Conservation (phyloP, 2,888 invertebrate genomes). For the Dinocampus coccinellae region DNA sequence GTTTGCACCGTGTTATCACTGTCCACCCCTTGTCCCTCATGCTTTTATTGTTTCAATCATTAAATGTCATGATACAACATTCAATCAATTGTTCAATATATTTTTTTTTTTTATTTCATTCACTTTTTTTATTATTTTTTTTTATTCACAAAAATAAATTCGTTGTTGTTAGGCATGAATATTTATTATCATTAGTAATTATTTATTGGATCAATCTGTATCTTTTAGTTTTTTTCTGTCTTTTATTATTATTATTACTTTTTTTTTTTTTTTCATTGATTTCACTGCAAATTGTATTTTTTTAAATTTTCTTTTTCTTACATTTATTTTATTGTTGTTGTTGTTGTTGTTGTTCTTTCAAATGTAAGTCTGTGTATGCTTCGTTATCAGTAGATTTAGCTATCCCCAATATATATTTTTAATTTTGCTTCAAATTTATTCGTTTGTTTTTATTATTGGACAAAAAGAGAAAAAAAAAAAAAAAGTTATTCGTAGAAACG, state of each 20-base stretch:
- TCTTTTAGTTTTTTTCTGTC: too few species aligned
- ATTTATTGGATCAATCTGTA: not conserved
- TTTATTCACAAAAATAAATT: not conserved
- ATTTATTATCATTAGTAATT: too few species aligned
- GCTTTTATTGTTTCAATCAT: slow-evolving; percentile 52
- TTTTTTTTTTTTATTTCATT: too few species aligned
- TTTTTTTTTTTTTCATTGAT: too few species aligned
- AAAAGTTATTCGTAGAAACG: not conserved
- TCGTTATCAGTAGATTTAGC: not conserved
- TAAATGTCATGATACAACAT: not conserved
- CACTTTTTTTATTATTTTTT: not conserved
- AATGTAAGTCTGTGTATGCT: not conserved
- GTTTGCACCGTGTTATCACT: slow-evolving; percentile 60
- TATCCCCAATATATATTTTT: not conserved
- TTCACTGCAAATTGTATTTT: too few species aligned
- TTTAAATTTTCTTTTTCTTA: too few species aligned
- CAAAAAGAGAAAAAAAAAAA: not conserved
- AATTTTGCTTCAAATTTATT: not conserved
- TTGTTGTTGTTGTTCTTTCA: not conserved
- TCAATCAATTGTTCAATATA: slow-evolving; percentile 5
- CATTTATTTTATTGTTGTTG: too few species aligned
- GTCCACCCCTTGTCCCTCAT: slow-evolving; percentile 55
- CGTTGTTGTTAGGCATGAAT: not conserved
- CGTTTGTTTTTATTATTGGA: not conserved
- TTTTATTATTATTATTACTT: too few species aligned